A percentile compares a stretch with the other conserved stretches of the same genome.
Evolutionary conservation across 2,797 vertebrate genomes (phyloP).

Genomic region (Siniperca obscura): DNA sequence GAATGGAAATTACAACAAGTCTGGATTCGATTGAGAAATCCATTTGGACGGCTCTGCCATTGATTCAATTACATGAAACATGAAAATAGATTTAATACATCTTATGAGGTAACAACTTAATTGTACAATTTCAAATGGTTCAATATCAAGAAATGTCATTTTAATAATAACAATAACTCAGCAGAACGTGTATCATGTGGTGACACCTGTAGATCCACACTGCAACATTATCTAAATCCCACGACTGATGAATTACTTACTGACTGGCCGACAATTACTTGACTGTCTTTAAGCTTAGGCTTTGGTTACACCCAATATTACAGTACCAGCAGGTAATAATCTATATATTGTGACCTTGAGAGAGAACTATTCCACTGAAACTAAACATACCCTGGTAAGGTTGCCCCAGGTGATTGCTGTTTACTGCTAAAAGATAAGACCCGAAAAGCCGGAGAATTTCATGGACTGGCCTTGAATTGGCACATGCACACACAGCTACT

Average conservation of each 20-base stretch:
- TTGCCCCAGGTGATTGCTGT: background rate
- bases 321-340: background rate
- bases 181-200: background rate
- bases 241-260: background rate
- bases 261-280: background rate
- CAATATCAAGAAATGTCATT: background rate
- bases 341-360: conserved; percentile 39
- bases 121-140: background rate
- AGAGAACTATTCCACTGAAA: background rate
- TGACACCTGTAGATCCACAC: background rate
- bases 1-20: background rate
- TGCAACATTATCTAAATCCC: conserved; percentile 3
- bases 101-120: background rate
- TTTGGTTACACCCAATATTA: background rate
- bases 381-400: background rate
- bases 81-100: background rate
- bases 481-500: conserved; percentile 48
- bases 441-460: background rate
- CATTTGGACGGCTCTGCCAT: background rate
- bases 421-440: conserved; percentile 47
- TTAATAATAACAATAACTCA: background rate
- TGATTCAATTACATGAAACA: background rate
- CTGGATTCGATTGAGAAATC: background rate
- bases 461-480: conserved; percentile 57
- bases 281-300: background rate